A percentile compares a stretch with the other conserved stretches of the same genome.
Conservation (phyloP, 1,140 invertebrate species). For the Aphidius gifuensis region DNA sequence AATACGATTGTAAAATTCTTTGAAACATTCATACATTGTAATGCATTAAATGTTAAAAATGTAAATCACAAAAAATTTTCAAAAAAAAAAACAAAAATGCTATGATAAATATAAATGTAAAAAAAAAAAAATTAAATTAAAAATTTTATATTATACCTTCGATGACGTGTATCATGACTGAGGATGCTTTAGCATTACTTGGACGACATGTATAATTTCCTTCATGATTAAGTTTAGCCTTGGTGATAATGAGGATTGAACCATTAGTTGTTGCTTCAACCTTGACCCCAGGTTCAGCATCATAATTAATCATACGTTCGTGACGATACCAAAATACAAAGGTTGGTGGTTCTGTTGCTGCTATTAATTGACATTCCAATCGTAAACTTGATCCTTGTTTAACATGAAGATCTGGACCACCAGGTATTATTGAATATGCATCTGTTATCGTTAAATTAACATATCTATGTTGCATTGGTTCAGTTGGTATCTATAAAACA, state of each 20-base stretch:
- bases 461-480: constrained; percentile 46
- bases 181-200: constrained; percentile 65
- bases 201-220: constrained; percentile 70
- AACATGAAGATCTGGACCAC: constrained; percentile 72
- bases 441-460: constrained; percentile 56
- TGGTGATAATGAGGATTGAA: constrained; percentile 58
- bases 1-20: too few species aligned
- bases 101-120: too few species aligned
- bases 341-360: constrained; percentile 69
- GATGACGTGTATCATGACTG: constrained; percentile 67
- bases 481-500: constrained; percentile 40
- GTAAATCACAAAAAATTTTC: not conserved
- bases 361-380: constrained; percentile 68
- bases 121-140: constrained; percentile 2
- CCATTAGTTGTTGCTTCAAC: constrained; percentile 51
- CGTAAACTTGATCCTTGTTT: constrained; percentile 70
- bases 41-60: too few species aligned
- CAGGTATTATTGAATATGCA: constrained; percentile 71
- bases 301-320: constrained; percentile 71
- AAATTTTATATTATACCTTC: constrained; percentile 47
- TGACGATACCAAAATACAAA: constrained; percentile 80
- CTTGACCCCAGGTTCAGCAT: constrained; percentile 56
- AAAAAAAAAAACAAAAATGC: not conserved
- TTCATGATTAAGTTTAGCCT: constrained; percentile 59
- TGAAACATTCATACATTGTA: too few species aligned